These are phyloP conservation scores for Patiria pectinifera DNA, from an alignment of 53 echinoderm and acorn worm genomes.

Conservation along the genomic window DNA sequence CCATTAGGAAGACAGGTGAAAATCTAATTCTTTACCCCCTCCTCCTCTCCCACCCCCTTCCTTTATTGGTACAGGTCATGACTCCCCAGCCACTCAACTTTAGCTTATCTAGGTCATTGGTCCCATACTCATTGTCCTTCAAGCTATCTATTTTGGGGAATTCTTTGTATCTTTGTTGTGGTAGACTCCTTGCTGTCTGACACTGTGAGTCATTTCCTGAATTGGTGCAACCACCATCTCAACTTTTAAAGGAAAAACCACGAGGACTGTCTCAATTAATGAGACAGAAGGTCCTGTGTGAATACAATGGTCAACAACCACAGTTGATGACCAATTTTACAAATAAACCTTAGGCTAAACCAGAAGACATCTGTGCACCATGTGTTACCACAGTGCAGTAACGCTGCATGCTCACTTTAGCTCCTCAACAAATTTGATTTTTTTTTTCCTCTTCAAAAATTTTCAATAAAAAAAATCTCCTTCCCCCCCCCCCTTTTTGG, in stretches of 20 bases:
- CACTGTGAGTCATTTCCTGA: slow-evolving; percentile 7
- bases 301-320: background rate
- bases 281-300: background rate
- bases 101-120: slow-evolving; percentile 1
- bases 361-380: background rate
- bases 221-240: background rate
- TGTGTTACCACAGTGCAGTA: background rate
- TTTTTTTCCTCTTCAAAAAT: too few species aligned
- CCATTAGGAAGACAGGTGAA: background rate
- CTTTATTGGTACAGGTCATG: background rate
- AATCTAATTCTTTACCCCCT: background rate
- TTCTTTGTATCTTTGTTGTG: slow-evolving; percentile 8
- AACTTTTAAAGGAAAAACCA: background rate
- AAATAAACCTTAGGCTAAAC: background rate
- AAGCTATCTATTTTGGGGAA: background rate
- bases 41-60: background rate
- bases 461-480: too few species aligned
- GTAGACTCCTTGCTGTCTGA: slow-evolving; percentile 6
- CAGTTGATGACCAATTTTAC: background rate
- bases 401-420: background rate
- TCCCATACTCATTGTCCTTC: background rate
- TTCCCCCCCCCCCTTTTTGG: too few species aligned
- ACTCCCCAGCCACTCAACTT: background rate
- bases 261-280: background rate
- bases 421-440: too few species aligned